Base-by-base conservation (phyloP, 1,140 invertebrate species). In the Dryas iulia region DNA sequence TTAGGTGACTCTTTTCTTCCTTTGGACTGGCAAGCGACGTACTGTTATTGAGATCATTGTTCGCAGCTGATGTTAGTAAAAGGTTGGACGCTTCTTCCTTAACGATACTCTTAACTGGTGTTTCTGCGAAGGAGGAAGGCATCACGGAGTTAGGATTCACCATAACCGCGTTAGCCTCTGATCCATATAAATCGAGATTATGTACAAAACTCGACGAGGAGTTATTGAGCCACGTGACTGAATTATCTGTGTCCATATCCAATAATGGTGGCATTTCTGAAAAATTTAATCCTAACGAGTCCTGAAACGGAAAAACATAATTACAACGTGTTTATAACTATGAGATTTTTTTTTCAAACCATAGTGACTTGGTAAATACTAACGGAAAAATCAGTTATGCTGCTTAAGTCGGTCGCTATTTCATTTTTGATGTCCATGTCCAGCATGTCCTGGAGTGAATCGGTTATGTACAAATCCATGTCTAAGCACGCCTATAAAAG, bases 381-480 rank as follows among this genome's bases (percentile, higher is more conserved):
- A 70, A 92, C 91, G 26, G 93, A 90, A 83, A 95, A 93, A 78
- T 95, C 94, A 76, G 92, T 93, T 58, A 92, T 93, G 26, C 94
- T 94, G 58, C 94, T 94, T 47, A 96, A 94, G 52, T 96, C 94
- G 59, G 94, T 95, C 39, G 96, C 96, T 71, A 96, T 95, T 82
- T 97, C 96, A 57, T 94, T 95, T 76, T 96, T 96, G 26, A 97
- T 97, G 81, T 97, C 96, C 78, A 96, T 95, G 79, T 95, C 96
- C 66, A 97, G 93, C 94, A 97, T 96, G 77, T 94, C 93, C 79
- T 96, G 95, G 80, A 96, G 92, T 8, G 95, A 95, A 78, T 94
- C 93, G 10, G 93, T 94, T 70, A 94, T 94, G 79, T 94, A 94
- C 68, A 94, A 87, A 81, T 94, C 93, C 87, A 94, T 94, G 59